phyloP scores from a whole-genome alignment of 2,888 invertebrate species.

The Malachius bipustulatus region DNA sequence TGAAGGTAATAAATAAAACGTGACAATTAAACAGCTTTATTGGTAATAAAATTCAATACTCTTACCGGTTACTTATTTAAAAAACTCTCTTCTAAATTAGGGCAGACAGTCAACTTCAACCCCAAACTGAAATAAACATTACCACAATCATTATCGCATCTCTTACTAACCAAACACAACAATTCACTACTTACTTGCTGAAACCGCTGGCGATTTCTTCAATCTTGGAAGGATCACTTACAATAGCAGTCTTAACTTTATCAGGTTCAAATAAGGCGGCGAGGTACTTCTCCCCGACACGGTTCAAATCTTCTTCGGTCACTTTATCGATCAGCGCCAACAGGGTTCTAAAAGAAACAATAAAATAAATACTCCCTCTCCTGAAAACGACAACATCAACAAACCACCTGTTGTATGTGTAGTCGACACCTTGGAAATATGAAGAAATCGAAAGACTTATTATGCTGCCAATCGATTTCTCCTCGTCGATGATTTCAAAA shows the following conservation, averaged over 20 bases:
- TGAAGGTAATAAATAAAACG: neutral
- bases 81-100: slow-evolving; percentile 52
- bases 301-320: slow-evolving; percentile 47
- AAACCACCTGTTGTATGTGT: slow-evolving; percentile 54
- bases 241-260: slow-evolving; percentile 53
- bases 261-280: slow-evolving; percentile 51
- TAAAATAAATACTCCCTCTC: no score
- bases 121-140: slow-evolving; percentile 42
- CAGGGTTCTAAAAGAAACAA: slow-evolving; percentile 48
- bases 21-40: no score
- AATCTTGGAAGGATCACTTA: slow-evolving; percentile 67
- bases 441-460: slow-evolving; percentile 60
- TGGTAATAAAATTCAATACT: no score
- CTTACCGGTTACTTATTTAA: no score
- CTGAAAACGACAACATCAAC: no score
- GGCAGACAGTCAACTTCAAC: slow-evolving; percentile 45
- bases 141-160: slow-evolving; percentile 4
- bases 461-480: slow-evolving; percentile 65
- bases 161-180: neutral
- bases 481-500: slow-evolving; percentile 71
- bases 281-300: slow-evolving; percentile 61
- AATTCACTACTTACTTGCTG: slow-evolving; percentile 43
- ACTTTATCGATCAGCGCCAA: slow-evolving; percentile 55
- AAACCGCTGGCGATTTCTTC: slow-evolving; percentile 53
- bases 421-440: slow-evolving; percentile 55